These are phyloP conservation scores for Trachurus trachurus DNA, from an alignment of 2,797 vertebrate species.

Conservation along the genomic window DNA sequence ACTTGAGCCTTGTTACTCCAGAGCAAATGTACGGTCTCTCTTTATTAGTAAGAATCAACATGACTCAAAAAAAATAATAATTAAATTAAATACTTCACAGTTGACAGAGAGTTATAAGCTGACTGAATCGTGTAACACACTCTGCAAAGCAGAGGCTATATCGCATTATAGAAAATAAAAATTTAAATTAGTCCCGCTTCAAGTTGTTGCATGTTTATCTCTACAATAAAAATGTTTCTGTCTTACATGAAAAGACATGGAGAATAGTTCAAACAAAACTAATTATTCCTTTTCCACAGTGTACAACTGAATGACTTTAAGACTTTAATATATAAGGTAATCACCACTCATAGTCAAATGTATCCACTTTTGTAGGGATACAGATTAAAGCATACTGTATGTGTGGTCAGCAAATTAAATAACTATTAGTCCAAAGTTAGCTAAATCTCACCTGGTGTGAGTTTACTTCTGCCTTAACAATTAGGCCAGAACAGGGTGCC, in stretches of 20 bases:
- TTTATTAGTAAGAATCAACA: slow-evolving; percentile 19
- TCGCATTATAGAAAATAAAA: background rate
- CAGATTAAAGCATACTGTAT: slow-evolving; percentile 48
- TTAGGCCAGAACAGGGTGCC: slow-evolving; percentile 36
- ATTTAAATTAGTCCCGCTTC: slow-evolving; percentile 20
- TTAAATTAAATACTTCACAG: slow-evolving; percentile 50
- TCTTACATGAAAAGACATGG: slow-evolving; percentile 28
- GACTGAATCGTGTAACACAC: slow-evolving; percentile 19
- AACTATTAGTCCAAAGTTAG: slow-evolving; percentile 36
- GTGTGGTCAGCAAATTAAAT: slow-evolving; percentile 43
- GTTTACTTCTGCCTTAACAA: slow-evolving; percentile 39
- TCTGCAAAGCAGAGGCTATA: slow-evolving; percentile 27
- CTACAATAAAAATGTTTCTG: slow-evolving; percentile 15
- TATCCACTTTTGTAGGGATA: slow-evolving; percentile 41
- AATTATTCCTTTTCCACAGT: slow-evolving; percentile 55
- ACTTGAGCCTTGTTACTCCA: slow-evolving; percentile 15
- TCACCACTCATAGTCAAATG: slow-evolving; percentile 9
- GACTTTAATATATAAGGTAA: slow-evolving; percentile 27
- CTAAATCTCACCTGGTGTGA: slow-evolving; percentile 32
- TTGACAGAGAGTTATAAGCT: slow-evolving; percentile 41
- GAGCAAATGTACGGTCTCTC: background rate
- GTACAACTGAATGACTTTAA: slow-evolving; percentile 37
- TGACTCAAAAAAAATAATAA: slow-evolving; percentile 22
- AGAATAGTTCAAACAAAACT: slow-evolving; percentile 35
- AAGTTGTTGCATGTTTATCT: slow-evolving; percentile 36